These are phyloP conservation scores for Amphipoea lucens DNA, from an alignment of 2,888 invertebrate genomes.

Conservation along the genomic window DNA sequence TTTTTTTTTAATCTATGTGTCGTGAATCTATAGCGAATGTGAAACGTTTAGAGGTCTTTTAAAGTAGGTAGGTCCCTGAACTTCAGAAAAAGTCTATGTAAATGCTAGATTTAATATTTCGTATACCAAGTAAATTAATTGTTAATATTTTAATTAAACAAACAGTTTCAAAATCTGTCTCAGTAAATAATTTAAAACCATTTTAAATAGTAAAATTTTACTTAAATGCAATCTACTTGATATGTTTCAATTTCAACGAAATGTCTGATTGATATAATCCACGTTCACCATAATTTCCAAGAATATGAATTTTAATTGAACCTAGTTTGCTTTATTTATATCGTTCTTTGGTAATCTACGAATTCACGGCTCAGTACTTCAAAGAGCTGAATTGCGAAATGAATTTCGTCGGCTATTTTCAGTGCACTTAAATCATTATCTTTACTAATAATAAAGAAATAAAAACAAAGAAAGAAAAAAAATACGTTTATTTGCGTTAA, in stretches of 20 bases:
- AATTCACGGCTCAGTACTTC: not conserved
- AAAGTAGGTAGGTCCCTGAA: constrained; percentile 5
- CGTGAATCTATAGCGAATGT: not conserved
- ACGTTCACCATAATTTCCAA: not conserved
- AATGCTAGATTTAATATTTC: not conserved
- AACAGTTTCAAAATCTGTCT: not conserved
- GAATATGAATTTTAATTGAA: not conserved
- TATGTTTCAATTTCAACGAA: not conserved
- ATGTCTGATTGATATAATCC: not conserved
- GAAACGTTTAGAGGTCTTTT: not conserved
- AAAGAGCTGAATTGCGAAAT: not conserved
- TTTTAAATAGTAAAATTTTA: not conserved
- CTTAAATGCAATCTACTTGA: not conserved
- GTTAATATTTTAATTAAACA: not conserved
- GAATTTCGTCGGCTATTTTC: not conserved
- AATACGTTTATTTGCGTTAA: too few relatives aligned
- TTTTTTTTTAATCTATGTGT: not conserved
- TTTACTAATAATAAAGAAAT: too few relatives aligned
- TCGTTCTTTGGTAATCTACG: not conserved
- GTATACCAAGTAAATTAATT: not conserved
- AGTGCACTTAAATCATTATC: too few relatives aligned
- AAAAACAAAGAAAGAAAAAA: too few relatives aligned
- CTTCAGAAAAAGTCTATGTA: not conserved
- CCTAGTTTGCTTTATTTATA: not conserved
- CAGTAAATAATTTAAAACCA: not conserved